Evolutionary conservation across 2,888 invertebrate genomes (phyloP).

Genomic region (Meta bourneti): DNA sequence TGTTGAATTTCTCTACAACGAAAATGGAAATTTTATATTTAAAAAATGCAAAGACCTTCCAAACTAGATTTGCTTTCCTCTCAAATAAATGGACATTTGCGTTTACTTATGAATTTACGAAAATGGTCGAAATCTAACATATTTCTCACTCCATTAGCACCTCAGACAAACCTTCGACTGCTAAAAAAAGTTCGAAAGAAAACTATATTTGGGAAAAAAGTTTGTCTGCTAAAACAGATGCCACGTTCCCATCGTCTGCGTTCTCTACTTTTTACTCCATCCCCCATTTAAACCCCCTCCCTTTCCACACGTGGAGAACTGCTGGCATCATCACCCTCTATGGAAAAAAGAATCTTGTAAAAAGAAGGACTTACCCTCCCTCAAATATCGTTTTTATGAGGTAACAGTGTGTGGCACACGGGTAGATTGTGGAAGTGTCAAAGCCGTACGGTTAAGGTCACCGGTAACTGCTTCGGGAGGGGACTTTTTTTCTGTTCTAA

Average conservation of each 20-base stretch:
- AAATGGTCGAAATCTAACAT: no score
- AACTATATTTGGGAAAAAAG: no score
- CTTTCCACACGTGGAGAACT: neutral
- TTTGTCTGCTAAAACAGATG: neutral
- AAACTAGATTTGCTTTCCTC: no score
- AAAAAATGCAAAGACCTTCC: no score
- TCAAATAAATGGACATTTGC: no score
- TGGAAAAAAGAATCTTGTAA: neutral
- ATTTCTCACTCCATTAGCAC: no score
- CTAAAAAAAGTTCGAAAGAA: no score
- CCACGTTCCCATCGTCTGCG: neutral
- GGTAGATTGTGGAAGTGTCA: neutral
- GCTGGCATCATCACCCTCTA: neutral
- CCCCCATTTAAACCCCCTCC: neutral
- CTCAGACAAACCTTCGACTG: no score
- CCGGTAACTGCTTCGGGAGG: neutral
- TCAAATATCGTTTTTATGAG: neutral
- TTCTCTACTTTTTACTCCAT: neutral
- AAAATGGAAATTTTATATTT: no score
- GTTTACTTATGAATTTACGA: no score
- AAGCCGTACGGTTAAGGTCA: neutral
- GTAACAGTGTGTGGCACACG: neutral
- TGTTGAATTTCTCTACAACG: no score
- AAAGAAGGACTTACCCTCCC: neutral
- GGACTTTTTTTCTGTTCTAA: neutral